Evolutionary conservation across 1,140 invertebrate species (phyloP).

Genomic region (Linepithema humile): DNA sequence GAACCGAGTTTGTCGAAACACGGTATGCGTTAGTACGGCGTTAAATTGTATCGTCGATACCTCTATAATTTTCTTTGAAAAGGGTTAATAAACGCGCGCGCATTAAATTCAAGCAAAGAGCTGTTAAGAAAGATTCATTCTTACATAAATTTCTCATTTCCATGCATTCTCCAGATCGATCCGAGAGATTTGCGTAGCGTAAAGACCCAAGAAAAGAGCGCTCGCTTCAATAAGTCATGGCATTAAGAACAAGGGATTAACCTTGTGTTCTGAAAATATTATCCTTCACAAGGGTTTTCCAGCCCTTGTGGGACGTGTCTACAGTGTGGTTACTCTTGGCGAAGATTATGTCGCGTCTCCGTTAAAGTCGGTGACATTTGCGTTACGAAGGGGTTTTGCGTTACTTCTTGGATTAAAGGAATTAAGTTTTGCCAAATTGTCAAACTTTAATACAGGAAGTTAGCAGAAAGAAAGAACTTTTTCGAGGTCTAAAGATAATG

Average conservation of each 20-base stretch:
- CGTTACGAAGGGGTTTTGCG: neutral
- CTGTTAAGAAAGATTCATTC: neutral
- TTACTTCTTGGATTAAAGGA: slow-evolving; percentile 1
- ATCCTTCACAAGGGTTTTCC: slow-evolving; percentile 17
- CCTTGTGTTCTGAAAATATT: slow-evolving; percentile 55
- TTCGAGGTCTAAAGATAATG: neutral
- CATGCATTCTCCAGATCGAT: neutral
- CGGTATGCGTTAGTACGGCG: neutral
- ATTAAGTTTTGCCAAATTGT: slow-evolving; percentile 19
- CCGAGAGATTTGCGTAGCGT: neutral
- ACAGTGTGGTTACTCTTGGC: neutral
- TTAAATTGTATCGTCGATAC: neutral
- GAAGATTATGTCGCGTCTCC: slow-evolving; percentile 6
- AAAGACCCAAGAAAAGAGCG: slow-evolving; percentile 12
- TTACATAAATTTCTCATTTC: neutral
- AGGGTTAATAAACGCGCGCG: neutral
- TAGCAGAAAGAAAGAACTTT: neutral
- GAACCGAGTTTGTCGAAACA: slow-evolving; percentile 19
- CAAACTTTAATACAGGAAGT: neutral
- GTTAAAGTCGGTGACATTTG: slow-evolving; percentile 36
- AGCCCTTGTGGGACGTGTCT: slow-evolving; percentile 36
- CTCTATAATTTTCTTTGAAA: neutral
- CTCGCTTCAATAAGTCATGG: slow-evolving; percentile 52
- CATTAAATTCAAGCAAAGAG: neutral
- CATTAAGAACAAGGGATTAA: slow-evolving; percentile 38